Percentiles rank a stretch among this genome's conserved stretches.
These are phyloP conservation scores for Lampropteryx suffumata DNA, from an alignment of 2,888 invertebrate genomes.

Conservation along the genomic window DNA sequence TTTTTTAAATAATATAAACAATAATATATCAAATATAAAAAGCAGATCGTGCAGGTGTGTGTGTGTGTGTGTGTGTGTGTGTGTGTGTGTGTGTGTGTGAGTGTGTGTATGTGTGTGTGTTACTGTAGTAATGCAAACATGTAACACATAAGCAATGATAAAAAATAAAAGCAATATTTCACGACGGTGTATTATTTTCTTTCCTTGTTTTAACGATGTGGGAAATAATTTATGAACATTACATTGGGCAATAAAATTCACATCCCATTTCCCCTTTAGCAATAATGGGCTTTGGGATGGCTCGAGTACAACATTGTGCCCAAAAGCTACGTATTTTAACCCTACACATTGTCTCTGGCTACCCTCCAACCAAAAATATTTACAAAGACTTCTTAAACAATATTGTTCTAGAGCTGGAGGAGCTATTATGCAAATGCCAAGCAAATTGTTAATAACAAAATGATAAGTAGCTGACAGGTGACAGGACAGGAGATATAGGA, in stretches of 20 bases:
- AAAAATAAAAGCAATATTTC: no score
- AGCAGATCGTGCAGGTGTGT: no score
- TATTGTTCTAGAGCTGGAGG: conserved; percentile 33
- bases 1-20: no score
- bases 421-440: conserved; percentile 38
- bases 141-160: no score
- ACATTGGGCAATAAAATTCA: conserved; percentile 23
- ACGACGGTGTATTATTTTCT: no score
- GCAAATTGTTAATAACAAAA: conserved; percentile 31
- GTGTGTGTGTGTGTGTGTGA: no score
- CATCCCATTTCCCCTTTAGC: conserved; percentile 5
- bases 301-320: conserved; percentile 42
- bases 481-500: conserved; percentile 29
- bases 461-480: conserved; percentile 50
- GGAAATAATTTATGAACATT: conserved; percentile 17
- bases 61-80: no score
- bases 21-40: no score
- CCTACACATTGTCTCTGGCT: conserved; percentile 50
- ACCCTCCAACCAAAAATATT: conserved; percentile 57
- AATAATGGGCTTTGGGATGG: conserved; percentile 50
- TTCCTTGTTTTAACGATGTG: conserved; percentile 12
- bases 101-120: no score
- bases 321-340: conserved; percentile 1
- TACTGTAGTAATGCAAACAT: no score
- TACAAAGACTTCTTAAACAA: not conserved